Percentiles rank a stretch among this genome's conserved stretches.
phyloP scores from a whole-genome alignment of 1,140 invertebrate species.

The Drosophila varians region DNA sequence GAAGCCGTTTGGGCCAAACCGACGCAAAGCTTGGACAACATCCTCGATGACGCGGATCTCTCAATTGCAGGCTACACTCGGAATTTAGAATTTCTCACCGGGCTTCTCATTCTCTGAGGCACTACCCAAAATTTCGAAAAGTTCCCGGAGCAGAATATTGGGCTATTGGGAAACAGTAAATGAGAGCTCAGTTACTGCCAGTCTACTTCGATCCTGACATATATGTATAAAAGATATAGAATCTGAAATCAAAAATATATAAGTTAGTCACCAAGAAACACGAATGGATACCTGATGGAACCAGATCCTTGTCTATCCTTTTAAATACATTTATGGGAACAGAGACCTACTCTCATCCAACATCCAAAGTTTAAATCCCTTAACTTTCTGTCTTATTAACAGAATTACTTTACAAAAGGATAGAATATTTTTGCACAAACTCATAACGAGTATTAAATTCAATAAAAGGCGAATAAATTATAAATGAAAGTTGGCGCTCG shows the following conservation, averaged over 20 bases:
- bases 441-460: conserved; percentile 20
- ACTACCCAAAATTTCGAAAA: background rate
- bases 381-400: too few species aligned
- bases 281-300: too few species aligned
- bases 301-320: too few species aligned
- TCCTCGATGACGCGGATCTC: background rate
- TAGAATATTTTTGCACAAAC: background rate
- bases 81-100: conserved; percentile 42
- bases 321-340: too few species aligned
- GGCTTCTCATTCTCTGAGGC: background rate
- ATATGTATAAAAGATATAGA: too few species aligned
- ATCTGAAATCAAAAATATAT: too few species aligned
- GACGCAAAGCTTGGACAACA: conserved; percentile 13
- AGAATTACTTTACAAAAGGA: too few species aligned
- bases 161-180: background rate
- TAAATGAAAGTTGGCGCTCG: conserved; percentile 2
- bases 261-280: too few species aligned
- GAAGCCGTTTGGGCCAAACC: background rate
- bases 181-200: background rate
- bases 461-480: conserved; percentile 35
- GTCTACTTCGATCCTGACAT: conserved; percentile 9
- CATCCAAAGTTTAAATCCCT: too few species aligned
- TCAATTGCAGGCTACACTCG: background rate
- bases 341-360: too few species aligned
- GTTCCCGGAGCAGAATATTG: background rate